These are phyloP conservation scores for Cybosia mesomella DNA, from an alignment of 2,888 invertebrate genomes.

Conservation along the genomic window DNA sequence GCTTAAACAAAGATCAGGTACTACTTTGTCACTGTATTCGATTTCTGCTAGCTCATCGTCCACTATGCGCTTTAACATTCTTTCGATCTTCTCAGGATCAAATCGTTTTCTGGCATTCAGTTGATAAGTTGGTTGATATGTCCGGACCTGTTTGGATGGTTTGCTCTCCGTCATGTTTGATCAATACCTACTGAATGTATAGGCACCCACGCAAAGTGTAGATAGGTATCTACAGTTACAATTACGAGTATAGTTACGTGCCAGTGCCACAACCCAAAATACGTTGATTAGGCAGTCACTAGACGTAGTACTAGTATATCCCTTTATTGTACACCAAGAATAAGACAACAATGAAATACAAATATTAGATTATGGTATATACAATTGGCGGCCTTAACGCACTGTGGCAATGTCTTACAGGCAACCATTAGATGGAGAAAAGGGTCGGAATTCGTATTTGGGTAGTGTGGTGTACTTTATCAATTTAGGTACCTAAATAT, in stretches of 20 bases:
- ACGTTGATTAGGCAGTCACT: background rate
- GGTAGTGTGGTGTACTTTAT: too few relatives aligned
- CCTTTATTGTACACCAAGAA: too few relatives aligned
- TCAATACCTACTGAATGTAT: conserved; percentile 69
- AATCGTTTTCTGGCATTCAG: conserved; percentile 89
- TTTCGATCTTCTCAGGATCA: conserved; percentile 87
- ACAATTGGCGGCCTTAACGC: too few relatives aligned
- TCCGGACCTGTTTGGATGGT: conserved; percentile 74
- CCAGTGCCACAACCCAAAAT: background rate
- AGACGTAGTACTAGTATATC: too few relatives aligned
- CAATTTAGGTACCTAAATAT: too few relatives aligned
- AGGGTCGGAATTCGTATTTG: too few relatives aligned
- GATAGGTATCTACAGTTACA: background rate
- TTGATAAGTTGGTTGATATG: conserved; percentile 89
- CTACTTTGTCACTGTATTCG: conserved; percentile 87
- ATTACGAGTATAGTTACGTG: background rate
- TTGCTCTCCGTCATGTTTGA: conserved; percentile 71
- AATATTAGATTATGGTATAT: too few relatives aligned
- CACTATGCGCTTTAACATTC: conserved; percentile 87
- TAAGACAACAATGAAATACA: too few relatives aligned
- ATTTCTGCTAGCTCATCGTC: conserved; percentile 87
- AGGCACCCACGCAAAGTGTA: background rate
- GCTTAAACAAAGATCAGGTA: conserved; percentile 86
- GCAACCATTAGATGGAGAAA: too few relatives aligned
- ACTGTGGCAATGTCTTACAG: too few relatives aligned